These are phyloP conservation scores for Coracopsis vasa DNA, from an alignment of 2,113 vertebrate genomes.

Conservation along the genomic window DNA sequence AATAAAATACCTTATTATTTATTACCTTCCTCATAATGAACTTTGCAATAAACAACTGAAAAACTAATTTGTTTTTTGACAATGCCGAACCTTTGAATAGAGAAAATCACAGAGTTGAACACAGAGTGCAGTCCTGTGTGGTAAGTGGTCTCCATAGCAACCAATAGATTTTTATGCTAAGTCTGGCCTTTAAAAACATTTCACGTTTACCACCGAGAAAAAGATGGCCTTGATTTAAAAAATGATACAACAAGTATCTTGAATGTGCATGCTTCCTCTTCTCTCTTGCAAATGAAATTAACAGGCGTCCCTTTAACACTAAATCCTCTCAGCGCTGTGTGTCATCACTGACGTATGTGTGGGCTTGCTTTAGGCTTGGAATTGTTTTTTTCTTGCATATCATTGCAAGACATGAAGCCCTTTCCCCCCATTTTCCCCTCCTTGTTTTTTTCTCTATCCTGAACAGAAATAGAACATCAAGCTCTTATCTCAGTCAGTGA, in stretches of 20 bases:
- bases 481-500: conserved; percentile 72
- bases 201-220: conserved; percentile 84
- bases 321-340: conserved; percentile 41
- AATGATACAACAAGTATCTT: conserved; percentile 81
- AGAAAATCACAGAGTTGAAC: conserved; percentile 82
- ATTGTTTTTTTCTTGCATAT: conserved; percentile 31
- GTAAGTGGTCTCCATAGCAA: conserved; percentile 86
- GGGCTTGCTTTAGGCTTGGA: conserved; percentile 12
- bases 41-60: conserved; percentile 79
- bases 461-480: conserved; percentile 69
- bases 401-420: conserved; percentile 11
- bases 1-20: conserved; percentile 68
- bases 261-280: conserved; percentile 69
- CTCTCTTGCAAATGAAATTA: conserved; percentile 78
- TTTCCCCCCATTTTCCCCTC: conserved; percentile 50
- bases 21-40: conserved; percentile 76
- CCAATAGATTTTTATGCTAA: conserved; percentile 88
- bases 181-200: conserved; percentile 88
- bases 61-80: conserved; percentile 83
- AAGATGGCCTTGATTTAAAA: conserved; percentile 87
- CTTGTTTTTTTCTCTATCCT: conserved; percentile 59
- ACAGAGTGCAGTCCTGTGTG: conserved; percentile 82
- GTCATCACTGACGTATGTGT: conserved; percentile 58
- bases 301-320: conserved; percentile 56
- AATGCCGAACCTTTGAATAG: conserved; percentile 81